Conservation (phyloP, 2,888 invertebrate genomes). For the Hesperia comma region DNA sequence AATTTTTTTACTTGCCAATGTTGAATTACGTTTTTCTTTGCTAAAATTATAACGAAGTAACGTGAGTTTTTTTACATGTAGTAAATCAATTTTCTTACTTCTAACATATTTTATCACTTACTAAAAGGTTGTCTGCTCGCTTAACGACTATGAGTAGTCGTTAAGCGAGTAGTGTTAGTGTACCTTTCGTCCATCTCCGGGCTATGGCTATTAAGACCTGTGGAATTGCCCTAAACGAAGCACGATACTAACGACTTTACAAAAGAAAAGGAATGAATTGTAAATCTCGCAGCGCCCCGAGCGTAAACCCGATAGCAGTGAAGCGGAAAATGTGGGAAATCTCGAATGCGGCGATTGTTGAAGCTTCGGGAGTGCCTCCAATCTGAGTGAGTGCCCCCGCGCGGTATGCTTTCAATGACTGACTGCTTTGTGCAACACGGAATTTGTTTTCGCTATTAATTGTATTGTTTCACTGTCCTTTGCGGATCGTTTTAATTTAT, state of each 20-base stretch:
- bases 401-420: conserved; percentile 57
- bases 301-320: conserved; percentile 47
- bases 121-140: too few species aligned
- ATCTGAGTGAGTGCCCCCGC: conserved; percentile 71
- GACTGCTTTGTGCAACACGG: conserved; percentile 43
- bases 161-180: too few species aligned
- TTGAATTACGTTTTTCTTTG: too few species aligned
- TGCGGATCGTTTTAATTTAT: not conserved
- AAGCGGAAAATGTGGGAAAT: conserved; percentile 60
- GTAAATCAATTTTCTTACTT: too few species aligned
- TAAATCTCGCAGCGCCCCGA: conserved; percentile 32
- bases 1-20: too few species aligned
- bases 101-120: too few species aligned
- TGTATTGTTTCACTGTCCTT: conserved; percentile 11
- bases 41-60: too few species aligned
- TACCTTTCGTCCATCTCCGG: too few species aligned
- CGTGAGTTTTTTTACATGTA: too few species aligned
- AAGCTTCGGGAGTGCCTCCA: conserved; percentile 59
- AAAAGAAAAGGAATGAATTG: conserved; percentile 27
- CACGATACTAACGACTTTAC: conserved; percentile 21
- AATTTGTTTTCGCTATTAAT: conserved; percentile 7
- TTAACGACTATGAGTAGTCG: too few species aligned
- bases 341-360: conserved; percentile 67
- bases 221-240: conserved; percentile 12
- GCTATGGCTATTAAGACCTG: not conserved